These are phyloP conservation scores for Scortum barcoo DNA, from an alignment of 2,113 vertebrate genomes.

Conservation along the genomic window DNA sequence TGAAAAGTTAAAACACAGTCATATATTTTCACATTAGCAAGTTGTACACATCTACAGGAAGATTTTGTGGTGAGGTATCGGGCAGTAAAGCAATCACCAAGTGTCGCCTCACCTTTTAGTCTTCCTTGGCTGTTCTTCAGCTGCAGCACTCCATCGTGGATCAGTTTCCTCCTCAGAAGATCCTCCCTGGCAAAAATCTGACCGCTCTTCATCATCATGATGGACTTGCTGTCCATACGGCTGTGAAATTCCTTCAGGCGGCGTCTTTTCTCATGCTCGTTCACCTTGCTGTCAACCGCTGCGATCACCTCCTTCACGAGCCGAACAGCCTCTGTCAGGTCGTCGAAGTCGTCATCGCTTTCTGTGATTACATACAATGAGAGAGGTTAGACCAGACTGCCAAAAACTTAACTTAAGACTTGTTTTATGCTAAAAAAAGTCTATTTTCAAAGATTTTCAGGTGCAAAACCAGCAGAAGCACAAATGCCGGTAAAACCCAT, in stretches of 20 bases:
- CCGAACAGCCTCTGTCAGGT: conserved; percentile 88
- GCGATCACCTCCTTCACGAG: conserved; percentile 92
- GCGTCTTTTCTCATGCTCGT: conserved; percentile 92
- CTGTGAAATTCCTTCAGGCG: conserved; percentile 92
- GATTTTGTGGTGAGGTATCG: neutral
- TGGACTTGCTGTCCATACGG: conserved; percentile 94
- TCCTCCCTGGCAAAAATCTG: conserved; percentile 97
- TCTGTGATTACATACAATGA: conserved; percentile 78
- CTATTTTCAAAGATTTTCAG: neutral
- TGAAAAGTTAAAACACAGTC: neutral
- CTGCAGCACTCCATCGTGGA: conserved; percentile 92
- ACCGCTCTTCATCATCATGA: conserved; percentile 96
- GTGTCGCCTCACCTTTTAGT: conserved; percentile 87
- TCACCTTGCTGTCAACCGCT: conserved; percentile 93
- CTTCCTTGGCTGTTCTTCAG: conserved; percentile 89
- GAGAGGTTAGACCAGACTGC: neutral
- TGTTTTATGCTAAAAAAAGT: neutral
- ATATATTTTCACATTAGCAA: neutral
- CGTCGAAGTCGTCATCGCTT: conserved; percentile 88
- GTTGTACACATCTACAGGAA: neutral
- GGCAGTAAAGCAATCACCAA: no score
- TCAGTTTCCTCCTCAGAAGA: conserved; percentile 89
- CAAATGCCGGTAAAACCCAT: neutral
- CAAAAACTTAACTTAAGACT: neutral
- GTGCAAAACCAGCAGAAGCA: conserved; percentile 11